Base-by-base conservation (phyloP, 2,797 vertebrate species). In the Ispidina lecontei region DNA sequence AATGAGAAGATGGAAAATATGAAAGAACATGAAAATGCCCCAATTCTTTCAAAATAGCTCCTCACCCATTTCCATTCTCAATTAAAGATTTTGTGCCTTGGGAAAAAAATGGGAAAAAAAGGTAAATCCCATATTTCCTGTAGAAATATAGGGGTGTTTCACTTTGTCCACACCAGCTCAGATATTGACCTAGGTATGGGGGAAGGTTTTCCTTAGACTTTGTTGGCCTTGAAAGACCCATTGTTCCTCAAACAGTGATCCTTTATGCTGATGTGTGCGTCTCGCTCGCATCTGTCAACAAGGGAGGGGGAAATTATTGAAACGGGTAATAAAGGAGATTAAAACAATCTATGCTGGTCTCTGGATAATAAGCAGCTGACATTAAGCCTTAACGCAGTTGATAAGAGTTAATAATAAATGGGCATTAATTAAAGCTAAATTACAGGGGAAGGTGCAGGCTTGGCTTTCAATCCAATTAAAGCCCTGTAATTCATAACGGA, bases 371-470 rank as follows among this genome's bases (percentile, higher is more conserved):
- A 94, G 68, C 82, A 87, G 54, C 77, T 89, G 90, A 91, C 65
- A 78, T 46, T 68, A 73, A 89, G 43, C 44, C 58, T 75, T 43
- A 93, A n/a, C 73, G 51, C 79, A 88, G 72, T 69, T 46, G 86
- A 94, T 91, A 94, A 93, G 72, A 60, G 84, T 89, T 90, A 82
- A 90, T 93, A 94, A 93, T 78, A 67, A 92, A 94, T 82, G 93
- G 92, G 49, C 88, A 75, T 91, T 96, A 94, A 95, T 96, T 95
- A 96, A 94, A 91, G 67, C 63, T 87, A 70, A 82, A 93, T 96
- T 91, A 78, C 62, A 93, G 79, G 63, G 91, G 87, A 94, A 91
- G 81, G 86, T 78, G 63, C 59, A 47, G 67, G 49, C 39, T 82
- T 56, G 69, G 72, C 59, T 88, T 82, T 75, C 84, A 10, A 68